Percentiles rank a stretch among this genome's conserved stretches.
Evolutionary conservation across 1,140 invertebrate genomes (phyloP).

Genomic region (Stegodyphus mimosarum): DNA sequence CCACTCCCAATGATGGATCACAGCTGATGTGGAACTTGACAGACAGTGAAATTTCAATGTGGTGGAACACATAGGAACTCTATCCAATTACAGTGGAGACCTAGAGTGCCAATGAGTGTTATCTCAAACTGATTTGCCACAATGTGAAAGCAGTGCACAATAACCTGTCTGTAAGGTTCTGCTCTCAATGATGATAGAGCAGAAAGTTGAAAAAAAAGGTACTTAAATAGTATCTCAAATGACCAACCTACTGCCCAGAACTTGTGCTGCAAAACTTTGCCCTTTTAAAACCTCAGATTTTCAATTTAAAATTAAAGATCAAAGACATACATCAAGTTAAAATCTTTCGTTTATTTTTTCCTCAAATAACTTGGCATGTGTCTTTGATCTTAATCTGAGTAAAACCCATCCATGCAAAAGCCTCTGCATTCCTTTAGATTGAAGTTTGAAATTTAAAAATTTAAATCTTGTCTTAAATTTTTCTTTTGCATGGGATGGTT

Average conservation of each 20-base stretch:
- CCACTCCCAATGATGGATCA: conserved; percentile 8
- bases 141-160: conserved; percentile 12
- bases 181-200: not conserved
- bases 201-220: not conserved
- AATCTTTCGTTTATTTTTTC: not conserved
- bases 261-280: not conserved
- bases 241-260: not conserved
- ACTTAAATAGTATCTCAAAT: not conserved
- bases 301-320: conserved; percentile 1
- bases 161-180: conserved; percentile 7
- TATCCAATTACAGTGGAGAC: not conserved
- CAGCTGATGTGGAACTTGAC: not conserved
- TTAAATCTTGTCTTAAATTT: conserved; percentile 1
- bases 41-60: not conserved
- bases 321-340: conserved; percentile 4
- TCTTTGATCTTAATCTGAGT: conserved; percentile 13
- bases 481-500: conserved; percentile 26
- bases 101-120: conserved; percentile 19
- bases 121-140: conserved; percentile 5
- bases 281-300: conserved; percentile 54
- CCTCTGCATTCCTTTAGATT: not conserved
- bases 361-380: not conserved
- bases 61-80: not conserved
- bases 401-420: conserved; percentile 45
- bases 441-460: not conserved